These are phyloP conservation scores for Ptychoptera contaminata DNA, from an alignment of 2,888 invertebrate genomes.

Conservation along the genomic window DNA sequence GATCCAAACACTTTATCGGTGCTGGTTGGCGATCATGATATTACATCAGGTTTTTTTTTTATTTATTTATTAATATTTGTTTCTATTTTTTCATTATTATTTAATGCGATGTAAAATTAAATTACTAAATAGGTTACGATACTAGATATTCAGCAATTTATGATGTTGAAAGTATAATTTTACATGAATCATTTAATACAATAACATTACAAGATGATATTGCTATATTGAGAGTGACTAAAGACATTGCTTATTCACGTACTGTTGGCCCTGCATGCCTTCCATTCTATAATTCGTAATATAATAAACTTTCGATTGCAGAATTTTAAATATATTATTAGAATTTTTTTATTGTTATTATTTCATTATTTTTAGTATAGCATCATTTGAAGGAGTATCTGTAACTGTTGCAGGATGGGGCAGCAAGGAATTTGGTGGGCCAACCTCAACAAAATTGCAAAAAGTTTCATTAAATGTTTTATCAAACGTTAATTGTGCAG, in stretches of 20 bases:
- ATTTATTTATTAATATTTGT: neutral
- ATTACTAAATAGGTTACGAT: slow-evolving; percentile 5
- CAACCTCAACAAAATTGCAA: slow-evolving; percentile 32
- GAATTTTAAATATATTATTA: neutral
- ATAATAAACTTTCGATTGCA: neutral
- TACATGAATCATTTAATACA: slow-evolving; percentile 30
- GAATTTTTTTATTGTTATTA: neutral
- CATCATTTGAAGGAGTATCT: slow-evolving; percentile 8
- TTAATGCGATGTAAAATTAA: neutral
- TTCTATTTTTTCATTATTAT: neutral
- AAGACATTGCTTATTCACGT: slow-evolving; percentile 31
- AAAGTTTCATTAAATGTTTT: slow-evolving; percentile 36
- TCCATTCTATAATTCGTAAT: slow-evolving; percentile 22
- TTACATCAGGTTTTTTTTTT: slow-evolving; percentile 23
- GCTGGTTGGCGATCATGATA: slow-evolving; percentile 36
- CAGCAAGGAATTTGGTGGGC: slow-evolving; percentile 34
- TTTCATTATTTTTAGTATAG: neutral
- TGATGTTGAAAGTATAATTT: slow-evolving; percentile 20
- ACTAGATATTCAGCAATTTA: slow-evolving; percentile 27
- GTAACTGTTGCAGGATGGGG: slow-evolving; percentile 39
- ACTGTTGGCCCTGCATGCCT: slow-evolving; percentile 44
- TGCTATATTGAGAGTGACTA: slow-evolving; percentile 30
- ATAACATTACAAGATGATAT: slow-evolving; percentile 34
- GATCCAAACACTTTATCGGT: slow-evolving; percentile 20
- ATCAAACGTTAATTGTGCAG: slow-evolving; percentile 28